phyloP scores from a whole-genome alignment of 2,888 invertebrate genomes.

The Teleogryllus oceanicus region DNA sequence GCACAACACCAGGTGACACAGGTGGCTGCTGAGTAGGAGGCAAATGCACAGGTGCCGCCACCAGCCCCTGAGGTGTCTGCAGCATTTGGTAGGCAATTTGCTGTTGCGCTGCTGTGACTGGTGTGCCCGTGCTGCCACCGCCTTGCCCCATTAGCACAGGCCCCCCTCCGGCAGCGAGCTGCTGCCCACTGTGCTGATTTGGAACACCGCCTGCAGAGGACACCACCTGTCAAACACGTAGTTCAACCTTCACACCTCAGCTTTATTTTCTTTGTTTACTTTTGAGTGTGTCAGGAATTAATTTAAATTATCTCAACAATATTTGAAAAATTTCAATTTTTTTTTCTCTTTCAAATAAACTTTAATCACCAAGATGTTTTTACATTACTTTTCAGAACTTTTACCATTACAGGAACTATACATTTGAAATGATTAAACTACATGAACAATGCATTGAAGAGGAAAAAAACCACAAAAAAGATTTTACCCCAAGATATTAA shows the following conservation, averaged over 20 bases:
- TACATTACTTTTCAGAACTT: background rate
- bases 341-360: background rate
- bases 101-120: constrained; percentile 29
- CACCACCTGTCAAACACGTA: constrained; percentile 49
- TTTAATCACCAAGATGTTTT: background rate
- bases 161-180: constrained; percentile 34
- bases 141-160: constrained; percentile 33
- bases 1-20: constrained; percentile 57
- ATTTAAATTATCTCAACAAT: no score
- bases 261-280: background rate
- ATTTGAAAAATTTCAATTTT: no score
- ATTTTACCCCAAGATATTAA: no score
- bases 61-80: constrained; percentile 36
- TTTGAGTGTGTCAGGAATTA: no score
- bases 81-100: constrained; percentile 39
- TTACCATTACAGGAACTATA: no score
- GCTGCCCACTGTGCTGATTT: constrained; percentile 43
- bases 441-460: no score
- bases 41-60: constrained; percentile 43
- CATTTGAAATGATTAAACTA: no score
- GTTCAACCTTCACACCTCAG: constrained; percentile 34
- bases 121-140: constrained; percentile 4
- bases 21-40: constrained; percentile 42
- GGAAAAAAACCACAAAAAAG: no score
- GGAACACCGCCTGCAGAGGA: constrained; percentile 52